These are phyloP conservation scores for Trichonephila inaurata DNA, from an alignment of 1,140 invertebrate species.

Conservation along the genomic window DNA sequence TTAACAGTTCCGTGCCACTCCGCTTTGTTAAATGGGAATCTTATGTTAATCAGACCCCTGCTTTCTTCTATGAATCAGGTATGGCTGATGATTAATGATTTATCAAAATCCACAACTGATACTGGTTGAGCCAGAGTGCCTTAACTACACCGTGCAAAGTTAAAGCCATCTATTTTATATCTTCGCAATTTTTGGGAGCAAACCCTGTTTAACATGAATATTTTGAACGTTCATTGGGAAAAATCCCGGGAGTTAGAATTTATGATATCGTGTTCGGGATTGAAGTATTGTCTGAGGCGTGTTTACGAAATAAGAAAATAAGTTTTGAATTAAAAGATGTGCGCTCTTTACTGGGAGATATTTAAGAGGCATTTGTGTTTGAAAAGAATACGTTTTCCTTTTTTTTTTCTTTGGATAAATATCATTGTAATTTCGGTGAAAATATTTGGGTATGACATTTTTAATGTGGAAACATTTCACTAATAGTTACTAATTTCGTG, in stretches of 20 bases:
- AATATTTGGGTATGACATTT: no score
- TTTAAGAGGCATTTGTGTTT: no score
- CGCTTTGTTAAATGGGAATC: constrained; percentile 59
- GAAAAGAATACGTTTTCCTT: no score
- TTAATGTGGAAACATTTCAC: no score
- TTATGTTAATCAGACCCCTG: constrained; percentile 50
- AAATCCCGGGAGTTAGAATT: background rate
- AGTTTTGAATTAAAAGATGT: background rate
- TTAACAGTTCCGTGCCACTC: constrained; percentile 46
- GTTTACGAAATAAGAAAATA: constrained; percentile 17
- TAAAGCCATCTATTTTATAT: constrained; percentile 44
- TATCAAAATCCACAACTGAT: constrained; percentile 24
- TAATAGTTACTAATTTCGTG: no score
- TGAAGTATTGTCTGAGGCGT: background rate
- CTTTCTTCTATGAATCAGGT: constrained; percentile 39
- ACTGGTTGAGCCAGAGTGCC: background rate
- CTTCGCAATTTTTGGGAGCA: constrained; percentile 5
- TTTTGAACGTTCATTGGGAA: background rate
- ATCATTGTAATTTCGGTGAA: no score
- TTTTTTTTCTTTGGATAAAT: no score
- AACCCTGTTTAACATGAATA: constrained; percentile 32
- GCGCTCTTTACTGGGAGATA: no score
- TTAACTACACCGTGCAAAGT: background rate
- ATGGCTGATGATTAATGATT: constrained; percentile 35
- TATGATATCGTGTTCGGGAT: background rate